phyloP scores from a whole-genome alignment of 2,113 vertebrate species.

The Hoplias malabaricus region DNA sequence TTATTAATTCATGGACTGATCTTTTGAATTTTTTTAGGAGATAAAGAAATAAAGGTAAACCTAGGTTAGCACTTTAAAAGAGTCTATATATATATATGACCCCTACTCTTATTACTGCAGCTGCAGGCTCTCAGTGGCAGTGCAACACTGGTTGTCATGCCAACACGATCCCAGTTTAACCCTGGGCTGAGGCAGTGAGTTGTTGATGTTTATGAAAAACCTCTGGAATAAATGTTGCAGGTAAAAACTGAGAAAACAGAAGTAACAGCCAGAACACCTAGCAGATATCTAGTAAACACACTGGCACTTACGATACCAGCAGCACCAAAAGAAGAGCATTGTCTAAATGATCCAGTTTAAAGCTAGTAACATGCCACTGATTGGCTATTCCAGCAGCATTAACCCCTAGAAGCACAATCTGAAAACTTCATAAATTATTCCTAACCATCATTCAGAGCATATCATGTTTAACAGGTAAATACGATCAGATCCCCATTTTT shows the following conservation, averaged over 20 bases:
- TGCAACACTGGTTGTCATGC: slow-evolving; percentile 28
- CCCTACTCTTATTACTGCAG: neutral
- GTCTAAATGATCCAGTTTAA: slow-evolving; percentile 19
- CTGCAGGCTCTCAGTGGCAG: slow-evolving; percentile 34
- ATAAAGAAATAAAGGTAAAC: neutral
- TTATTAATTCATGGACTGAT: neutral
- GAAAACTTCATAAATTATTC: neutral
- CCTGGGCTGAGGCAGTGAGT: neutral
- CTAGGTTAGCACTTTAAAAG: neutral
- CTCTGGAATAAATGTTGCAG: neutral
- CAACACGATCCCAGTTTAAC: slow-evolving; percentile 32
- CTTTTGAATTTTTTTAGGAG: neutral
- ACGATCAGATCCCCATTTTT: neutral
- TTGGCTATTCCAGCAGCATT: slow-evolving; percentile 8
- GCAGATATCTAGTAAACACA: neutral
- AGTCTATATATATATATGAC: neutral
- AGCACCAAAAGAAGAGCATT: neutral
- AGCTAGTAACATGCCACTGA: neutral
- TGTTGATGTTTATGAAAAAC: slow-evolving; percentile 22
- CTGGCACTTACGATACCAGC: neutral
- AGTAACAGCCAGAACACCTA: too few relatives aligned
- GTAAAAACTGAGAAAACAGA: neutral
- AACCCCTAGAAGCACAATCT: neutral
- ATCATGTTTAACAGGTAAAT: neutral
- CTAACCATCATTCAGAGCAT: neutral